Base-by-base conservation (phyloP, 2,888 invertebrate species). In the Drosophila vallismaia region DNA sequence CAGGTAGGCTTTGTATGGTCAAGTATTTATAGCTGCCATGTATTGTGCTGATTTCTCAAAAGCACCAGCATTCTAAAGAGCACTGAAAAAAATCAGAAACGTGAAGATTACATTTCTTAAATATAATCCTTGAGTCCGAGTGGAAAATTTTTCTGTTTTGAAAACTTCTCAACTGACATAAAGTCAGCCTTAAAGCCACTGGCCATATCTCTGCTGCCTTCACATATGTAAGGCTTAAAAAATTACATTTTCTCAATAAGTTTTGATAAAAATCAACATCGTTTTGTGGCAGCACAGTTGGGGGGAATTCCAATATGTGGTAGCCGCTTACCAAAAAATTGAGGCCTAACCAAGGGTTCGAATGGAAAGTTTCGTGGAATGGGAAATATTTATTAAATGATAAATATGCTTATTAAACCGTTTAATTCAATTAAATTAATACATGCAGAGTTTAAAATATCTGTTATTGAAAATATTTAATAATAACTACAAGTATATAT, bases 181-280 rank as follows among this genome's bases (percentile, higher is more conserved):
- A 31, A 33, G n/a, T n/a, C 52, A 59, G 59, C 52, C 52, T 42
- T 44, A 45, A 45, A 57, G 68, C 57, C 68, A 62, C 40, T 48
- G 62, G 46, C 45, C 4, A 33, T 19, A 44, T 40, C 57, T 54
- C 53, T 31, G 46, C 31, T 60, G 59, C 44, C 68, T 51, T 56
- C 56, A 51, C 68, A 50, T 55, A 74, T 85, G 82, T 82, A 79
- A 82, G 79, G 75, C 88, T 67, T 76, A 73, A 85, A 80, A 87
- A 86, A 88, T 88, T 85, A 83, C 88, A 66, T 87, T 87, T 86
- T 88, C 87, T 77, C 86, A 87, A 88, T 85, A 83, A 87, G 86
- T 79, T 83, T 88, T 86, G 88, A 88, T 87, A 86, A 84, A 88
- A 87, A 88, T 89, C 87, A 82, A 82, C 87, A 88, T 86, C 89